Evolutionary conservation across 1,140 invertebrate species (phyloP).

Genomic region (Drosophila asahinai): DNA sequence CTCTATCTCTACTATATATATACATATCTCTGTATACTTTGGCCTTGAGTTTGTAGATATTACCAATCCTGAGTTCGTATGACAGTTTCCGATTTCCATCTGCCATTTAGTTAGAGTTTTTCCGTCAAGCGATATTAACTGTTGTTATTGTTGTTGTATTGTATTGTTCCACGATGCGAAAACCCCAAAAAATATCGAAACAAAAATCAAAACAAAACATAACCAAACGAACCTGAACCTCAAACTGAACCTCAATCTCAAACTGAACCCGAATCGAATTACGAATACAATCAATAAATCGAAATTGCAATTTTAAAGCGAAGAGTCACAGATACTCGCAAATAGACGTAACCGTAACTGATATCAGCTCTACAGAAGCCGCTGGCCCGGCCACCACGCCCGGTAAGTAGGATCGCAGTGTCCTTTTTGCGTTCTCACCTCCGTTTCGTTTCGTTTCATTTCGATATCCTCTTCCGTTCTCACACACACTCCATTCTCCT

Average conservation of each 20-base stretch:
- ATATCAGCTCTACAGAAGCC: slow-evolving; percentile 55
- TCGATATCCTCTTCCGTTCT: slow-evolving; percentile 46
- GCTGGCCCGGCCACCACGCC: slow-evolving; percentile 27
- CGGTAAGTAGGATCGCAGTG: slow-evolving; percentile 60
- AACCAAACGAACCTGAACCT: not conserved
- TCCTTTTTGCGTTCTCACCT: slow-evolving; percentile 48
- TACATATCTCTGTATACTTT: slow-evolving; percentile 16
- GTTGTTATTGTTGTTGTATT: slow-evolving; percentile 85
- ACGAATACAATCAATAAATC: slow-evolving; percentile 53
- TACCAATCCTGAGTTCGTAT: slow-evolving; percentile 25
- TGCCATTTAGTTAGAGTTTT: slow-evolving; percentile 69
- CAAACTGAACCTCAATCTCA: not conserved
- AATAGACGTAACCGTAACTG: slow-evolving; percentile 72
- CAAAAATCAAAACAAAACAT: slow-evolving; percentile 28
- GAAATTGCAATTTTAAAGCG: slow-evolving; percentile 82
- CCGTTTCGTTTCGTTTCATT: slow-evolving; percentile 51
- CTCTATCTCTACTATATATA: slow-evolving; percentile 6
- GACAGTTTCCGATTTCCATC: slow-evolving; percentile 36
- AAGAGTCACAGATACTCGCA: slow-evolving; percentile 72
- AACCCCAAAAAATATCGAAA: slow-evolving; percentile 34
- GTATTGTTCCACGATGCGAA: slow-evolving; percentile 81
- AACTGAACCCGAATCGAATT: slow-evolving; percentile 33
- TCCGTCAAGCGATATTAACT: slow-evolving; percentile 76
- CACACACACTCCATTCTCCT: slow-evolving; percentile 15
- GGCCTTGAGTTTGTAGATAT: slow-evolving; percentile 53